Evolutionary conservation across 2,113 vertebrate genomes (phyloP), one percentile per base, ranked within the genome.

Genomic region (Cariama cristata): DNA sequence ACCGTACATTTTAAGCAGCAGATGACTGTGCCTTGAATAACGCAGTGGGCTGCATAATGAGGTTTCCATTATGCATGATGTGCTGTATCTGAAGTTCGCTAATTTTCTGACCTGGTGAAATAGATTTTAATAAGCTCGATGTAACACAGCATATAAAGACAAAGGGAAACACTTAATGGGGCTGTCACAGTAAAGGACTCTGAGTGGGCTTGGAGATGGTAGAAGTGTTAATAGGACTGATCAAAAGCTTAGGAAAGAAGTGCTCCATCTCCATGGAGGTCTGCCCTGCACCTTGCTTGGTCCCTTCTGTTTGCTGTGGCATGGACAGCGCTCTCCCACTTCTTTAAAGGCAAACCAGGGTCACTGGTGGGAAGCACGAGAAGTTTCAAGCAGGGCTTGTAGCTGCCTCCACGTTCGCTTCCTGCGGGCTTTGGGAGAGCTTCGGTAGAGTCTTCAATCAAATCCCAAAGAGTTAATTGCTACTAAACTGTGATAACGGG

Each of bases 101-200:
- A 2, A 82, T 97, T 96, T 96, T 87, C 93, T 98, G 95, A 94
- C 92, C 92, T 18, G 75, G 73, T 93, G 93, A 86, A 85, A 94
- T 63, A 79, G 94, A 75, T 95, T 97, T 97, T 85, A 90, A 91
- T 94, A 92, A 95, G 85, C 88, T 91, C 63, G 76, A 60, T 92
- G 73, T 92, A 79, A 79, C 10, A 1, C 92, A 6, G 67, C 27
- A 0, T 69, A 75, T 72, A 68, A 95, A 96, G 71, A 91, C 79
- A 93, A 87, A 97, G 88, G 45, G 82, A 88, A 82, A 9, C 62
- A 5, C 40, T 69, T 90, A 6, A 53, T 69, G 88, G 58, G 49
- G 56, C 85, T 95, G 92, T 59, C 91, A 64, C 63, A 79, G 2
- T n/a, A 14, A 59, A 73, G 83, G 62, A 4, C 60, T 81, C 8